A percentile compares a stretch with the other conserved stretches of the same genome.
phyloP scores from a whole-genome alignment of 2,797 vertebrate species.

The Sphenopsis melanotis region DNA sequence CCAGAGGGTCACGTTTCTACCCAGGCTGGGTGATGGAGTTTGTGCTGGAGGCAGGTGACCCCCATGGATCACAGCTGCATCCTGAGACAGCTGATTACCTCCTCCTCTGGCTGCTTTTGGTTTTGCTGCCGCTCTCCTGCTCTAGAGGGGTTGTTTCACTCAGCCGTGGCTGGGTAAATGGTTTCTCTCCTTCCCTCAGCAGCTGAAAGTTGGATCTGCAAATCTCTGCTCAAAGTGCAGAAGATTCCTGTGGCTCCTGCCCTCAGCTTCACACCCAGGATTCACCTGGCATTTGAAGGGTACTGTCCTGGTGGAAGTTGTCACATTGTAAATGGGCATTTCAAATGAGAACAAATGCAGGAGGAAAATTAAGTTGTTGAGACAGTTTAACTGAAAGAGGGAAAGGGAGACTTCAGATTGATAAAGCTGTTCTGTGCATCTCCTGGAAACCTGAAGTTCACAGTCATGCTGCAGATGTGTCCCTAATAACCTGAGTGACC shows the following conservation, averaged over 20 bases:
- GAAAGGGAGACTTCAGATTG: not conserved
- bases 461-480: not conserved
- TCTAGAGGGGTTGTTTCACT: not conserved
- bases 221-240: not conserved
- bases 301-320: not conserved
- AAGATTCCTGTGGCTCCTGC: not conserved
- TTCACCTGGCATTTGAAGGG: not conserved
- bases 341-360: not conserved
- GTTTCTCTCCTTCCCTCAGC: not conserved
- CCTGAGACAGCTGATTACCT: not conserved
- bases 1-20: not conserved
- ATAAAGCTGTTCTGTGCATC: not conserved
- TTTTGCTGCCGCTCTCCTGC: not conserved
- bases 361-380: not conserved
- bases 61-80: not conserved
- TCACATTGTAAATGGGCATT: not conserved
- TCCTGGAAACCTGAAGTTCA: not conserved
- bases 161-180: not conserved
- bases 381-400: not conserved
- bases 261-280: not conserved
- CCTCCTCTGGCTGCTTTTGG: rapidly evolving
- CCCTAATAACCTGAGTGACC: not conserved
- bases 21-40: not conserved
- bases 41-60: not conserved
- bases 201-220: not conserved